A percentile compares a stretch with the other conserved stretches of the same genome.
Conservation (phyloP, 37 sponge, comb jelly and placozoan genomes). For the Chondrilla cf. caribensis region DNA sequence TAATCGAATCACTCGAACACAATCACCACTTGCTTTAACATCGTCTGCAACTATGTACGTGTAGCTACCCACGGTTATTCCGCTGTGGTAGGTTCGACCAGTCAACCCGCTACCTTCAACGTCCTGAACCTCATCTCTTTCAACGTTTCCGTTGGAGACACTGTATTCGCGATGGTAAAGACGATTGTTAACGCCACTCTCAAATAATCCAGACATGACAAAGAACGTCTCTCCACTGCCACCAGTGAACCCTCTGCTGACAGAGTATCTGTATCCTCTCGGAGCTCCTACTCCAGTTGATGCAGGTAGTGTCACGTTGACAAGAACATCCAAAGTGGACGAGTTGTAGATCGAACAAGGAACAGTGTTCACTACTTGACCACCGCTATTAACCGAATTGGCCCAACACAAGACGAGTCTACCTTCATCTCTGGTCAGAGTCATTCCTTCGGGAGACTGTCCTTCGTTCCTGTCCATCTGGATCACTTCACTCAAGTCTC, state of each 20-base stretch:
- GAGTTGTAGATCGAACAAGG: constrained; percentile 11
- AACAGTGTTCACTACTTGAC: background rate
- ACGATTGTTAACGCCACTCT: background rate
- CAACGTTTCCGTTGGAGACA: background rate
- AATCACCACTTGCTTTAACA: background rate
- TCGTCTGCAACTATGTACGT: background rate
- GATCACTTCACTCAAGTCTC: background rate
- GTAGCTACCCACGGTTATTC: constrained; percentile 2
- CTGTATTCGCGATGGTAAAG: constrained; percentile 14
- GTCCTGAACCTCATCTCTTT: background rate
- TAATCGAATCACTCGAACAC: background rate
- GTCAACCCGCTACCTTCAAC: no score
- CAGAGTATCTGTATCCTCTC: background rate
- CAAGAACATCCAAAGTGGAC: background rate
- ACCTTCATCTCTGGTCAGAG: background rate
- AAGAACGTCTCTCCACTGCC: constrained; percentile 14
- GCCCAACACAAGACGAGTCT: constrained; percentile 12
- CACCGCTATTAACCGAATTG: background rate
- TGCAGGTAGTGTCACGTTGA: background rate
- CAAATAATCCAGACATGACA: background rate
- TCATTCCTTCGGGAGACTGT: constrained; percentile 11
- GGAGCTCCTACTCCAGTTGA: background rate
- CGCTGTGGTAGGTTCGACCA: background rate
- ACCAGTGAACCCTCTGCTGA: background rate
- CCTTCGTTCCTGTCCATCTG: background rate